Conservation (phyloP, 37 sponge, comb jelly and placozoan genomes). For the Beroe forskalii region DNA sequence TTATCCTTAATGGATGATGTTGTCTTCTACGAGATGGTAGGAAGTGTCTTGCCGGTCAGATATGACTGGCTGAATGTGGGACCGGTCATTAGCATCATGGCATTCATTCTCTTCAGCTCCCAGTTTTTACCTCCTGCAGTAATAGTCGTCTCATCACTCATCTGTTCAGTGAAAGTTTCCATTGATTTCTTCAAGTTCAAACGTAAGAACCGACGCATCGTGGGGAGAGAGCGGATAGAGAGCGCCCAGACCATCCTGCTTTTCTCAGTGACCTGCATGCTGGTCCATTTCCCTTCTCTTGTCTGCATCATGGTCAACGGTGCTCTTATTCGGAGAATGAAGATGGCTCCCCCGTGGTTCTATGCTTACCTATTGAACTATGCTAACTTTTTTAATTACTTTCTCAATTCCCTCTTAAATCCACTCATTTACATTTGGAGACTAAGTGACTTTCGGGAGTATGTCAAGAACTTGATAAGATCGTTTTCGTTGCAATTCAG, state of each 20-base stretch:
- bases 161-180: neutral
- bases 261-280: neutral
- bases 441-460: neutral
- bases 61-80: neutral
- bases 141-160: neutral
- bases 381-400: neutral
- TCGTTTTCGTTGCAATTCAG: too few species aligned
- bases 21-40: neutral
- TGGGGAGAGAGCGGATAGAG: neutral
- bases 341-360: neutral
- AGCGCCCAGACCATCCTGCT: neutral
- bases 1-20: neutral
- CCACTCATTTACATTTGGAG: neutral
- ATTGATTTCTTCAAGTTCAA: neutral
- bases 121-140: neutral
- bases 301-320: neutral
- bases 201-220: neutral
- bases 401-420: neutral
- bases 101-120: neutral
- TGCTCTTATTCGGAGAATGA: neutral
- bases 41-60: neutral
- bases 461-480: neutral
- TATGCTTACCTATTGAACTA: neutral
- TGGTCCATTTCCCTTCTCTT: neutral
- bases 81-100: neutral